A percentile compares a stretch with the other conserved stretches of the same genome.
These are phyloP conservation scores for Caenorhabditis briggsae DNA, from an alignment of 1,140 invertebrate species.

Conservation along the genomic window DNA sequence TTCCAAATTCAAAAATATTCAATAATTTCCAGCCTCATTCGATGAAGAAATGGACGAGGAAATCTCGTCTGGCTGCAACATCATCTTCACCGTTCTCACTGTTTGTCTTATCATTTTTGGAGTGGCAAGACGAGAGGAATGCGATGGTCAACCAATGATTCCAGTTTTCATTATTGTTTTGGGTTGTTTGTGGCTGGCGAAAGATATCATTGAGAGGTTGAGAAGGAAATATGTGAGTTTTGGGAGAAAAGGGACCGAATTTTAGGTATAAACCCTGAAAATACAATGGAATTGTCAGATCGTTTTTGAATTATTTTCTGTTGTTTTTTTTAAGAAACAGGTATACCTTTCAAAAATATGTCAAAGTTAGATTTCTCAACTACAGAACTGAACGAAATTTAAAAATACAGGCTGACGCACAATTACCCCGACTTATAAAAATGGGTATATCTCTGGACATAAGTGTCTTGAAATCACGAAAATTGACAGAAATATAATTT, in stretches of 20 bases:
- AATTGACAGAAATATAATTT: too few relatives aligned
- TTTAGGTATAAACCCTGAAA: background rate
- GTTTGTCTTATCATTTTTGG: conserved; percentile 27
- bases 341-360: too few relatives aligned
- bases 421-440: too few relatives aligned
- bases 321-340: too few relatives aligned
- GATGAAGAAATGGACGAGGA: conserved; percentile 38
- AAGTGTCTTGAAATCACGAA: too few relatives aligned
- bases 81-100: conserved; percentile 23
- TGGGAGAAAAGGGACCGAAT: background rate
- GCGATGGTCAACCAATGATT: conserved; percentile 39
- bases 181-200: conserved; percentile 16
- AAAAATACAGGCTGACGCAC: too few relatives aligned
- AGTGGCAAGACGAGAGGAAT: background rate
- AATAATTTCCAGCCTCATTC: conserved; percentile 16
- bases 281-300: too few relatives aligned
- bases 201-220: conserved; percentile 18
- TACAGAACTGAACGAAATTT: too few relatives aligned
- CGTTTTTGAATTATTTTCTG: too few relatives aligned
- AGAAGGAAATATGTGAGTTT: conserved; percentile 13
- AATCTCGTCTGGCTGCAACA: conserved; percentile 1
- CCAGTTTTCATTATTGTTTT: conserved; percentile 36
- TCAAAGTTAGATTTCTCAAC: too few relatives aligned
- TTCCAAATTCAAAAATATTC: background rate
- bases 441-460: too few relatives aligned